Percentiles rank a stretch among this genome's conserved stretches.
Evolutionary conservation across 2,113 vertebrate species (phyloP).

Genomic region (Herpetotheres cachinnans): DNA sequence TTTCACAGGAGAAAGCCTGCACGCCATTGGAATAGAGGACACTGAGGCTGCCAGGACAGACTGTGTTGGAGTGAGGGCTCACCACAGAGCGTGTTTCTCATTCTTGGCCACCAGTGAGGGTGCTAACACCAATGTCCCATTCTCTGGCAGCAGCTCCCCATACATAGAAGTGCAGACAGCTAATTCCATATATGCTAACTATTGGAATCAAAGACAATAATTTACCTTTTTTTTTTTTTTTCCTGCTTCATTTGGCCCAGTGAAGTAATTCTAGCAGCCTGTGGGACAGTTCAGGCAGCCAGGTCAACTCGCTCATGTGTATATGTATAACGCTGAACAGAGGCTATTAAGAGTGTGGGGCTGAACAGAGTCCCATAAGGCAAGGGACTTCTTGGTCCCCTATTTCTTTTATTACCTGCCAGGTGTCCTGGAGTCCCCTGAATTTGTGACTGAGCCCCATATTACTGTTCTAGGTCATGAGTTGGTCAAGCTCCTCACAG

Average conservation of each 20-base stretch:
- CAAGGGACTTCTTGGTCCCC: background rate
- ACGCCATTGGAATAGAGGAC: background rate
- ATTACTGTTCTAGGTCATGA: background rate
- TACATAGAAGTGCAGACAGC: background rate
- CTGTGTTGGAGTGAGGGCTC: background rate
- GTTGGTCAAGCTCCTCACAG: background rate
- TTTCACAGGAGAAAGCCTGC: background rate
- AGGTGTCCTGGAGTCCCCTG: background rate
- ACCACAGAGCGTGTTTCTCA: background rate
- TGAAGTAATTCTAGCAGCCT: background rate
- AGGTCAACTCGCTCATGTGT: background rate
- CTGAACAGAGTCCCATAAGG: too few relatives aligned
- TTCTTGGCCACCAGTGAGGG: background rate
- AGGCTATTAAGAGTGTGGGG: background rate
- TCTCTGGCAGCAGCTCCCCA: background rate
- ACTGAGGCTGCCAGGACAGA: background rate
- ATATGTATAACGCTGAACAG: background rate
- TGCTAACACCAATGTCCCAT: background rate
- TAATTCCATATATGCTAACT: background rate
- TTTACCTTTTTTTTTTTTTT: background rate
- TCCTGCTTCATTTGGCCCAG: background rate
- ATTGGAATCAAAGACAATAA: background rate
- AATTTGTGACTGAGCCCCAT: background rate
- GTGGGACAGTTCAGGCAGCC: background rate
- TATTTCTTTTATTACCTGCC: background rate